Evolutionary conservation across 2,888 invertebrate species (phyloP), one percentile per base, ranked within the genome.

Genomic region (Encarsia formosa): DNA sequence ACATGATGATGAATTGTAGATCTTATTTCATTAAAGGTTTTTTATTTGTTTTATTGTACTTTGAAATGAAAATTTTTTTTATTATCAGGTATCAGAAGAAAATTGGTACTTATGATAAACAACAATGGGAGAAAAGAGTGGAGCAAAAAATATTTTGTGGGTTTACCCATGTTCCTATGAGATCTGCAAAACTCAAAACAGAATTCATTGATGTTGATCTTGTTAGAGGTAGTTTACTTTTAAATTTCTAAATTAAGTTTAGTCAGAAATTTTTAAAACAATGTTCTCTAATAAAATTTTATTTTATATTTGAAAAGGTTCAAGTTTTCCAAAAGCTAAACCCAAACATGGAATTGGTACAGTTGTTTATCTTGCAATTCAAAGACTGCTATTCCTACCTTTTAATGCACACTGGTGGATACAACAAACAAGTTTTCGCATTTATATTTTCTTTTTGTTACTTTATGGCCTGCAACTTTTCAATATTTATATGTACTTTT

Each of bases 31-130:
- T n/a, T n/a, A n/a, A n/a, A 13, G 6, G 31, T 43, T 15, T 22
- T 23, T 23, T 11, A 16, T 2, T 22, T 32, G 32, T 11, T 34
- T 44, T 34, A 5, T 15, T 39, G 24, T 2, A 18, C 15, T 35
- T n/a, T 26, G 11, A 35, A 24, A 26, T 29, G 3, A 4, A 24
- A 18, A 19, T 26, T 16, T 19, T 20, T 40, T 2, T 35, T 43
- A 39, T 24, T 65, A 67, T 15, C 61, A 91, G 93, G 90, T 93
- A 93, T 79, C 92, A 93, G 74, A 90, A 90, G 74, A 91, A 94
- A 81, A 96, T 97, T 75, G 94, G 95, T 68, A 90, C 91, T 22
- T 95, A 96, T 77, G 96, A 97, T 78, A 95, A 95, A 73, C 93
- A 95, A 68, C 86, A 90, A 83, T 97, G 96, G 96, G 97, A 97